A percentile compares a stretch with the other conserved stretches of the same genome.
Evolutionary conservation across 2,888 invertebrate genomes (phyloP).

Genomic region (Heterodera filipjevi): DNA sequence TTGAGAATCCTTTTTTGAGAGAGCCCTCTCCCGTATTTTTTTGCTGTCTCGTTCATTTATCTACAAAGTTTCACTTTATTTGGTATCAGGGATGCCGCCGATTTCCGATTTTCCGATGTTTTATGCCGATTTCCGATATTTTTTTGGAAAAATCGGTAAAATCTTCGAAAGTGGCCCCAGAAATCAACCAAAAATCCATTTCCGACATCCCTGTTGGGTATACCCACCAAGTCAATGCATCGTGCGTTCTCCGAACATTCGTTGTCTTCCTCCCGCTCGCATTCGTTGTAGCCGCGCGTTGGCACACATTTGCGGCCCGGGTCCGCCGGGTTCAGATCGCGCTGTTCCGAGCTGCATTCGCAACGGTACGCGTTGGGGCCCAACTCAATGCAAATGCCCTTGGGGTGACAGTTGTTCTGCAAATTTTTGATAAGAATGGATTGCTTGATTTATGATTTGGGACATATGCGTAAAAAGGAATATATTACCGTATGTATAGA

Average conservation of each 20-base stretch:
- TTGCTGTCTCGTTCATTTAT: no score
- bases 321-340: constrained; percentile 60
- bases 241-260: constrained; percentile 61
- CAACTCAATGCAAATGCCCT: constrained; percentile 61
- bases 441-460: no score
- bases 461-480: no score
- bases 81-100: no score
- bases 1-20: no score
- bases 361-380: constrained; percentile 60
- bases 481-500: no score
- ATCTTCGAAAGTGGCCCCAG: not conserved
- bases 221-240: constrained; percentile 58
- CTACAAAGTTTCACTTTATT: no score
- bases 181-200: not conserved
- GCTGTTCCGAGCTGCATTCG: constrained; percentile 57
- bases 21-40: no score
- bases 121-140: no score
- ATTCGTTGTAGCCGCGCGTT: constrained; percentile 63
- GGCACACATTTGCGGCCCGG: constrained; percentile 63
- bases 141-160: no score
- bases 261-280: constrained; percentile 57
- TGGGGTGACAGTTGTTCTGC: constrained; percentile 59
- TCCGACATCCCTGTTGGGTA: not conserved
- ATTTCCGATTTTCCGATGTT: no score
- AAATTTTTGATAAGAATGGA: not conserved